Base-by-base conservation (phyloP, 1,140 invertebrate species). In the Ceratina calcarata region DNA sequence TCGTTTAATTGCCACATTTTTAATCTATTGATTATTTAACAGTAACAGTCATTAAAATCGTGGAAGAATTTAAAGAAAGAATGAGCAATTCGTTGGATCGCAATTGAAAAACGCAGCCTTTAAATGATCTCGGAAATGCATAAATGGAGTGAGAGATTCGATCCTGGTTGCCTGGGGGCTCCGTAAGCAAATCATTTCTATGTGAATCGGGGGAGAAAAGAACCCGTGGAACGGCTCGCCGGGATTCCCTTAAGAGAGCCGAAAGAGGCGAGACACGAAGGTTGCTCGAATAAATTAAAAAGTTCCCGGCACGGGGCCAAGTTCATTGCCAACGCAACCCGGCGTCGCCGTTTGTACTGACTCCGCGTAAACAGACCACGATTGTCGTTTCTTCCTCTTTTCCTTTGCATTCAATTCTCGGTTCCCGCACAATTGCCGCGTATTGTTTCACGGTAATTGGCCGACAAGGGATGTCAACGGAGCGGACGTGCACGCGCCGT, bases 231-330 rank as follows among this genome's bases (percentile, higher is more conserved):
- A 86, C 72, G 80, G 71, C 81, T 73, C 51, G 60, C 10, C 53
- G 8, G 24, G 49, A 62, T 20, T 66, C 80, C 45, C 61, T 79
- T 74, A 73, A 66, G 55, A 73, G 77, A 74, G 62, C 20, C 24
- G 37, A 74, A 79, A 73, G 67, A 18, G 58, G 57, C 49, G 64
- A 24, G 69, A 57, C 55, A 49, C 49, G 55, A 67, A 67, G 77
- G 68, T 76, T 81, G 68, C 55, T 79, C 80, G 84, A 89, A 89
- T 87, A 87, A 90, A 89, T 89, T 89, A 90, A 90, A 91, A 90
- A 91, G 64, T 87, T 86, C 78, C 85, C 86, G 88, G 87, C 86
- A 73, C 55, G 79, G 75, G 82, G 87, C 84, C 89, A 91, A 90
- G 89, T 91, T 91, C 89, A 90, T 88, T 90, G 88, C 85, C 85